These are phyloP conservation scores for Physella acuta DNA, from an alignment of 1,140 invertebrate species.

Conservation along the genomic window DNA sequence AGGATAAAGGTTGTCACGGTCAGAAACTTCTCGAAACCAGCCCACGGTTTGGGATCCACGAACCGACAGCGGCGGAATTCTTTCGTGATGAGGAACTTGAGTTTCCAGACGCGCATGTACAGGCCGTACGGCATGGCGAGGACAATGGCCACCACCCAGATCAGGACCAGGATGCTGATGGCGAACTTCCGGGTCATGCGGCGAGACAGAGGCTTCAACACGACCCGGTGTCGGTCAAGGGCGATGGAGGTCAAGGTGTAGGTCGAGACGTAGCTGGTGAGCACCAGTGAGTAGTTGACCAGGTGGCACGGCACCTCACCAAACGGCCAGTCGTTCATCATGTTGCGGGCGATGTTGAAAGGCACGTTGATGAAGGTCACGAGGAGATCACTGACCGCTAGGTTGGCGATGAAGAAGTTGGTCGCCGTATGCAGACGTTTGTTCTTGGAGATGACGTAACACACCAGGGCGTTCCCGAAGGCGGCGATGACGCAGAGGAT, in stretches of 20 bases:
- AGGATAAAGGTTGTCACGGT: conserved; percentile 61
- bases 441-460: conserved; percentile 82
- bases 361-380: conserved; percentile 88
- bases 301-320: conserved; percentile 61
- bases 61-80: conserved; percentile 53
- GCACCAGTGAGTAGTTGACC: conserved; percentile 63
- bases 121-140: conserved; percentile 64
- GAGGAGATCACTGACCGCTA: conserved; percentile 92
- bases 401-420: conserved; percentile 94
- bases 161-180: conserved; percentile 53
- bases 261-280: conserved; percentile 64
- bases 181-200: conserved; percentile 57
- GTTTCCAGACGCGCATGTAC: conserved; percentile 48
- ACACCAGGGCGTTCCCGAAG: conserved; percentile 84
- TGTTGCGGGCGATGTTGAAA: conserved; percentile 57
- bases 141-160: conserved; percentile 62
- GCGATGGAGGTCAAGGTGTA: conserved; percentile 65
- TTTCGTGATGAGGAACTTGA: conserved; percentile 24
- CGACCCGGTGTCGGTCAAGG: conserved; percentile 63
- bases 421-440: conserved; percentile 95
- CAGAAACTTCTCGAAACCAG: conserved; percentile 52
- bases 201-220: conserved; percentile 61
- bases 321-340: conserved; percentile 60
- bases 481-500: conserved; percentile 55
- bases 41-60: conserved; percentile 45